Conservation (phyloP, 2,888 invertebrate genomes). For the Drosophila neutralis region DNA sequence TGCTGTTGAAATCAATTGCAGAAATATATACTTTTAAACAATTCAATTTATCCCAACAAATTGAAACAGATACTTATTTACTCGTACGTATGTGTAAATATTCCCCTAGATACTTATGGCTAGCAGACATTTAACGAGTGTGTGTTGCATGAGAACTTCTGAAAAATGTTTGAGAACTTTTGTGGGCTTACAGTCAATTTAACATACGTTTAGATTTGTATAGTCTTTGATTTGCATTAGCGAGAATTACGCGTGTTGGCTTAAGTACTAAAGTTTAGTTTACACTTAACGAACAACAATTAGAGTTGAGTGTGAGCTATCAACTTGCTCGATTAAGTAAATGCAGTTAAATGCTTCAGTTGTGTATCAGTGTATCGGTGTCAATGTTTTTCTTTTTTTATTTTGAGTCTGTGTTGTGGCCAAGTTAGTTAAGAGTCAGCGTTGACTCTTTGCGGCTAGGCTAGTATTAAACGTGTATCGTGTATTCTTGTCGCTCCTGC, state of each 20-base stretch:
- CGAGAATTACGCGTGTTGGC: conserved; percentile 36
- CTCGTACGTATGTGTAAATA: conserved; percentile 29
- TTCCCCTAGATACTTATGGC: conserved; percentile 22
- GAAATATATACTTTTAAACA: conserved; percentile 40
- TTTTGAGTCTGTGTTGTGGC: conserved; percentile 16
- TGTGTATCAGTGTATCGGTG: conserved; percentile 30
- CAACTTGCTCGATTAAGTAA: conserved; percentile 46
- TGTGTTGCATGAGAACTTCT: conserved; percentile 7
- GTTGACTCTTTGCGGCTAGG: conserved; percentile 6
- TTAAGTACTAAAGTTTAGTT: conserved; percentile 27
- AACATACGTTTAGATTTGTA: conserved; percentile 39
- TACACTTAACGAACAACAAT: conserved; percentile 57
- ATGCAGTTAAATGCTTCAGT: conserved; percentile 64
- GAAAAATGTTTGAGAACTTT: conserved; percentile 17
- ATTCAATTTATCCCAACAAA: conserved; percentile 69
- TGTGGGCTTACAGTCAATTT: conserved; percentile 41
- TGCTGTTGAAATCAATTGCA: conserved; percentile 27
- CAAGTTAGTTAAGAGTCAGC: conserved; percentile 26
- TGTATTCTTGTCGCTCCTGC: conserved; percentile 90
- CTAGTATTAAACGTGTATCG: conserved; percentile 87
- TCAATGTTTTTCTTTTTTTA: conserved; percentile 17
- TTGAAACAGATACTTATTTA: conserved; percentile 36
- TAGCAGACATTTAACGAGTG: conserved; percentile 33
- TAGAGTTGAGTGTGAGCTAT: conserved; percentile 31
- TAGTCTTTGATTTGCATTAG: conserved; percentile 53